phyloP scores from a whole-genome alignment of 2,888 invertebrate species.

The Lasioglossum vierecki region DNA sequence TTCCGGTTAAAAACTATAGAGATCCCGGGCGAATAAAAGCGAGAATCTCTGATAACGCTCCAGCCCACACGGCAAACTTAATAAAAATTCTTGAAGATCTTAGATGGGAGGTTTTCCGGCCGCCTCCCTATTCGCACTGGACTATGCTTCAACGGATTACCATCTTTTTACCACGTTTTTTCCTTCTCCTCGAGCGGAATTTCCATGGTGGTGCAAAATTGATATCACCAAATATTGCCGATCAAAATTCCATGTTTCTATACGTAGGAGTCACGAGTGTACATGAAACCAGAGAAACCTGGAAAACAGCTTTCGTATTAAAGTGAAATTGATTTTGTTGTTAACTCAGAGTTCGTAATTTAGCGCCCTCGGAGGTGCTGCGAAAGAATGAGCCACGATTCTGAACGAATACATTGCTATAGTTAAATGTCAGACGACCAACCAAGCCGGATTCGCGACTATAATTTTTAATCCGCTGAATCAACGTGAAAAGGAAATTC shows the following conservation, averaged over 20 bases:
- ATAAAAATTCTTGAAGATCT: slow-evolving; percentile 5
- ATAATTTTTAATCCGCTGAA: not conserved
- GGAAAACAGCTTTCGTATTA: not conserved
- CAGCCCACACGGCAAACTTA: not conserved
- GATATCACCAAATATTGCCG: not conserved
- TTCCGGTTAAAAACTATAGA: not conserved
- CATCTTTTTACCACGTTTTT: not conserved
- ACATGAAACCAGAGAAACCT: not conserved
- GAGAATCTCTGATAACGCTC: not conserved
- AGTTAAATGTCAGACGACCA: not conserved
- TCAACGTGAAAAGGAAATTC: slow-evolving; percentile 13
- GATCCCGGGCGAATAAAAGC: not conserved
- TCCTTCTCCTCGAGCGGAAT: not conserved
- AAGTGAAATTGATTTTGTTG: not conserved
- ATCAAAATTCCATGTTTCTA: not conserved
- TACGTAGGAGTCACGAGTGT: not conserved
- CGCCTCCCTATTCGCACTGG: not conserved
- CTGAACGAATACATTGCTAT: not conserved
- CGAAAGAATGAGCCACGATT: not conserved
- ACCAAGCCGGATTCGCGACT: not conserved
- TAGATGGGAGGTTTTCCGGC: not conserved
- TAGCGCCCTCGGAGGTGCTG: not conserved
- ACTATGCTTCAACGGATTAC: not conserved
- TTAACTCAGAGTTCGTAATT: not conserved
- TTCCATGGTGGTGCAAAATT: not conserved